These are phyloP conservation scores for Celastrina argiolus DNA, from an alignment of 2,888 invertebrate genomes.

Conservation along the genomic window DNA sequence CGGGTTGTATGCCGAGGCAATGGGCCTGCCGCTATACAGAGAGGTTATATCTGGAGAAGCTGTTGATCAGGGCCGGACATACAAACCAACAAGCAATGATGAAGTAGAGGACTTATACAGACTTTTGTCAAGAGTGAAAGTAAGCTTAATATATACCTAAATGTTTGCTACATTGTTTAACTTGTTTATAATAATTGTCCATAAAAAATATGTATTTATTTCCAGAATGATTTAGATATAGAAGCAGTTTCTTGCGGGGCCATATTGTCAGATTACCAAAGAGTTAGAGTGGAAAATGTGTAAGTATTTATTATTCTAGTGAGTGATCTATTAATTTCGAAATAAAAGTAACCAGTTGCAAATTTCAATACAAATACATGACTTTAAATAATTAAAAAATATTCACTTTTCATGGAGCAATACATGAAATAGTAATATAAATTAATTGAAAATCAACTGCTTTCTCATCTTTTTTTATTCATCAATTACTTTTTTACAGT, in stretches of 20 bases:
- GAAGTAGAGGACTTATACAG: constrained; percentile 98
- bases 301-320: constrained; percentile 72
- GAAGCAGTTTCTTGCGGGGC: constrained; percentile 98
- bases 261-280: constrained; percentile 98
- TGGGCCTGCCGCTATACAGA: constrained; percentile 93
- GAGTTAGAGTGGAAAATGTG: constrained; percentile 98
- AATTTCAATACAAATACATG: too few relatives aligned
- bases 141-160: constrained; percentile 40
- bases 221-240: constrained; percentile 83
- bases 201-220: constrained; percentile 25
- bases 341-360: too few relatives aligned
- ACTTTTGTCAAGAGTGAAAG: constrained; percentile 87
- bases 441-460: too few relatives aligned
- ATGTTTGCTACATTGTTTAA: neutral
- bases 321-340: neutral
- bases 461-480: too few relatives aligned
- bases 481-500: neutral
- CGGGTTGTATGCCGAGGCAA: constrained; percentile 93
- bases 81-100: constrained; percentile 89
- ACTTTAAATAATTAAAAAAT: too few relatives aligned
- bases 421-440: too few relatives aligned
- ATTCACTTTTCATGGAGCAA: too few relatives aligned
- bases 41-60: constrained; percentile 90
- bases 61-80: constrained; percentile 86
- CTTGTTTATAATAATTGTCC: neutral